Evolutionary conservation across 1,140 invertebrate species (phyloP), one percentile per base, ranked within the genome.

Genomic region (Aphelinus certus): DNA sequence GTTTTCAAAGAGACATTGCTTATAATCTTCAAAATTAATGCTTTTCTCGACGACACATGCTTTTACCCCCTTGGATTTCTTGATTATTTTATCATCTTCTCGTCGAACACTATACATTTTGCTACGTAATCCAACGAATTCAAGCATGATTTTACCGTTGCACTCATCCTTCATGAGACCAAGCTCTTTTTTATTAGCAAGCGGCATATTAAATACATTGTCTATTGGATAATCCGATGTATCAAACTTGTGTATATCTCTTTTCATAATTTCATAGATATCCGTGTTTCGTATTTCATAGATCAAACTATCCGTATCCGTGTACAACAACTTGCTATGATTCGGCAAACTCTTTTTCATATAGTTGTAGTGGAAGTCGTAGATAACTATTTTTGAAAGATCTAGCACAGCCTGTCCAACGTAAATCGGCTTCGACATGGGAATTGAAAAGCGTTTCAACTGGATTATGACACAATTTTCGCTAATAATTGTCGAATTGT

Each of bases 251-350:
- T 70, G 10, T 7, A 86, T 71, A 83, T 81, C 42, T 84, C 46
- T 61, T 49, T 67, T 67, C 68, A 65, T 71, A 45, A 69, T 60
- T 75, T 89, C 86, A 42, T 79, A 46, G 55, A 68, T 43, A 53
- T 64, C 51, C 7, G 9, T 42, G 45, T 58, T 9, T 46, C 10
- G 45, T 6, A 72, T 55, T 51, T 4, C 51, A 51, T 72, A 65
- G 7, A 60, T 72, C 45, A 56, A 80, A 71, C 77, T 79, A 79
- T 86, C 83, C 3, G 71, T 73, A 42, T 66, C 71, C 6, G 63
- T 66, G 10, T 66, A 66, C 10, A 73, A 45, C n/a, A 66, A 46
- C 42, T 73, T n/a, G n/a, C n/a, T n/a, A n/a, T n/a, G n/a, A n/a
- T n/a, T n/a, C n/a, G 63, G 58, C 55, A 47, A 3, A 42, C 7